These are phyloP conservation scores for Ormyrus thymus DNA, from an alignment of 2,888 invertebrate species.

Conservation along the genomic window DNA sequence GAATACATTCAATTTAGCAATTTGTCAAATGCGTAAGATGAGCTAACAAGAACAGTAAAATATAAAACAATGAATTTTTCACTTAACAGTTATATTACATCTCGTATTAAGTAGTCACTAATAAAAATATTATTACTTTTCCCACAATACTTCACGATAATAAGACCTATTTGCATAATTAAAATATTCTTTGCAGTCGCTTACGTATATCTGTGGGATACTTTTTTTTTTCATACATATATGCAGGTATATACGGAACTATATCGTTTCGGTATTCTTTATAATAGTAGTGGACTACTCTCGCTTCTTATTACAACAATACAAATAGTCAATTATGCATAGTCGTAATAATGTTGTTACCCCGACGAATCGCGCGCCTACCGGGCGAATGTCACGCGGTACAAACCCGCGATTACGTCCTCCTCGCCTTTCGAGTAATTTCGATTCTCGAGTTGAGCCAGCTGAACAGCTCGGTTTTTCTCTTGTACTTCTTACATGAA, in stretches of 20 bases:
- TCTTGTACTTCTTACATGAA: constrained; percentile 49
- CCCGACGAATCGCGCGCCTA: constrained; percentile 54
- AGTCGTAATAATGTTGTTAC: constrained; percentile 29
- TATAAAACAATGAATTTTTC: constrained; percentile 60
- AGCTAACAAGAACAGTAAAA: constrained; percentile 55
- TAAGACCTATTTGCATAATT: constrained; percentile 60
- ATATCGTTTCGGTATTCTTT: constrained; percentile 49
- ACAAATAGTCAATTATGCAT: constrained; percentile 66
- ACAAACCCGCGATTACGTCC: constrained; percentile 56
- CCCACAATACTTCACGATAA: constrained; percentile 51
- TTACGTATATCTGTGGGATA: constrained; percentile 51
- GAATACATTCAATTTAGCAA: constrained; percentile 44
- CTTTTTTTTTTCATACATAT: constrained; percentile 44
- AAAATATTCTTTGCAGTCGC: constrained; percentile 65
- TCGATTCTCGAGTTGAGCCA: constrained; percentile 29
- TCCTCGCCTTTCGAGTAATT: constrained; percentile 25
- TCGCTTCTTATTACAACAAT: constrained; percentile 66
- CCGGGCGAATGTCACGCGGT: constrained; percentile 33
- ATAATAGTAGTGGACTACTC: constrained; percentile 57
- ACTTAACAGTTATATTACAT: constrained; percentile 59
- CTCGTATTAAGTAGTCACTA: constrained; percentile 61
- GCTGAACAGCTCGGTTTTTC: constrained; percentile 27
- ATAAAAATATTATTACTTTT: constrained; percentile 70
- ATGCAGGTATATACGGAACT: constrained; percentile 53
- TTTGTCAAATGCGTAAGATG: constrained; percentile 41